A percentile compares a stretch with the other conserved stretches of the same genome.
These are phyloP conservation scores for Caenorhabditis remanei DNA, from an alignment of 1,140 invertebrate genomes.

Conservation along the genomic window DNA sequence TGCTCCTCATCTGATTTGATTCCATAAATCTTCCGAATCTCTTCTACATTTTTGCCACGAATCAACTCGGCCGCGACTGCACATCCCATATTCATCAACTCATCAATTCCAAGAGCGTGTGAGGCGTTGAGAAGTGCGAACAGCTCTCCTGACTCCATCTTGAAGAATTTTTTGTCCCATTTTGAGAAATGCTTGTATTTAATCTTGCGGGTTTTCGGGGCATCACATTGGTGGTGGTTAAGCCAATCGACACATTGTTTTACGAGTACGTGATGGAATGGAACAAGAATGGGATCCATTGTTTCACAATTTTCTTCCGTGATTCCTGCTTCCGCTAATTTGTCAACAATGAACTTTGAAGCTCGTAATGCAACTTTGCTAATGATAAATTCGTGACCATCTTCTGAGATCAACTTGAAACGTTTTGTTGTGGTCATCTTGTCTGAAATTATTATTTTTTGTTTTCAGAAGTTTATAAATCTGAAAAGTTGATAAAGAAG, in stretches of 20 bases:
- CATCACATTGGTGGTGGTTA: neutral
- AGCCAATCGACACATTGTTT: neutral
- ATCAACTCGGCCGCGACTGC: neutral
- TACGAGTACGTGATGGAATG: neutral
- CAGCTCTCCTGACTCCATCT: neutral
- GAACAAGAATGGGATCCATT: neutral
- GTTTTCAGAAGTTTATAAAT: too few relatives aligned
- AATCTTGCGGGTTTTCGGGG: neutral
- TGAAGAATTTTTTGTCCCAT: conserved; percentile 40
- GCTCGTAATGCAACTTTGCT: too few relatives aligned
- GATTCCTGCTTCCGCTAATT: neutral
- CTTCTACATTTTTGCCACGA: neutral
- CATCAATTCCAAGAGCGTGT: neutral
- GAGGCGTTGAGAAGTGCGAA: conserved; percentile 1
- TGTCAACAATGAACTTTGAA: conserved; percentile 4
- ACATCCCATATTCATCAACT: conserved; percentile 47
- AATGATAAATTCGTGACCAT: neutral
- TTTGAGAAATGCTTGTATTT: neutral
- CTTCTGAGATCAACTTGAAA: conserved; percentile 18
- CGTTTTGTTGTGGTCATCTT: neutral
- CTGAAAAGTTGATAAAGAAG: neutral
- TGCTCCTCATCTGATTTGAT: conserved; percentile 16
- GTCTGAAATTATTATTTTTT: too few relatives aligned
- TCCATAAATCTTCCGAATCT: conserved; percentile 27
- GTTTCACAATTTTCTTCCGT: conserved; percentile 5